Percentiles rank a stretch among this genome's conserved stretches.
phyloP scores from a whole-genome alignment of 2,797 vertebrate species.

The Todus mexicanus region DNA sequence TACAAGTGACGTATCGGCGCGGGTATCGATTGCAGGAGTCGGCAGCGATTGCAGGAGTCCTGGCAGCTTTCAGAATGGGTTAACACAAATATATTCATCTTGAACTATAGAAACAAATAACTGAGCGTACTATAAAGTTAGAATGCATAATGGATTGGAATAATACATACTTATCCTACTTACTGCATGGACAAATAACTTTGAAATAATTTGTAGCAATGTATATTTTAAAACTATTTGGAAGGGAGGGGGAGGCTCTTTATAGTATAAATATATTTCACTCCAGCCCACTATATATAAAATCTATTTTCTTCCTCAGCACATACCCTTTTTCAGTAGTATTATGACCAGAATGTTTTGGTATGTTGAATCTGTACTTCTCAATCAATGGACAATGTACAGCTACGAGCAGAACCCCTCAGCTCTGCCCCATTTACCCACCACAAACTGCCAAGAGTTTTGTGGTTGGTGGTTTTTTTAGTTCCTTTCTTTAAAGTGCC shows the following conservation, averaged over 20 bases:
- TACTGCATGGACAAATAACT: not conserved
- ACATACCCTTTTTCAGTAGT: slow-evolving; percentile 45
- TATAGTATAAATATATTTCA: slow-evolving; percentile 61
- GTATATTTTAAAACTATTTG: slow-evolving; percentile 23
- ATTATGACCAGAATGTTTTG: slow-evolving; percentile 70
- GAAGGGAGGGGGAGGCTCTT: slow-evolving; percentile 45
- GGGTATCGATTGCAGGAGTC: not conserved
- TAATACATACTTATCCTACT: not conserved
- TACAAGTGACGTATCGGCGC: not conserved
- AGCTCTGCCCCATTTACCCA: not conserved
- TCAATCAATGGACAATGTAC: not conserved
- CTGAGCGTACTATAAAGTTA: not conserved
- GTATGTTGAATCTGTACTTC: slow-evolving; percentile 36
- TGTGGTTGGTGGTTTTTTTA: not conserved
- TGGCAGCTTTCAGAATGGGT: slow-evolving; percentile 28
- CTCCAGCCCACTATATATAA: slow-evolving; percentile 51
- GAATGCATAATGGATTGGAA: slow-evolving; percentile 21
- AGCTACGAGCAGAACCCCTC: not conserved
- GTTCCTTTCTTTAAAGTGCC: slow-evolving; percentile 70
- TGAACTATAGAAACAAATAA: not conserved
- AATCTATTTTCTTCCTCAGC: slow-evolving; percentile 43
- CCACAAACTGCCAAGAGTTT: slow-evolving; percentile 8
- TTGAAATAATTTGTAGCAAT: not conserved
- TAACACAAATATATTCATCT: slow-evolving; percentile 13
- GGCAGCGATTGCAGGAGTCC: not conserved